Base-by-base conservation (phyloP, 1,140 invertebrate species). In the Tenebrio molitor region DNA sequence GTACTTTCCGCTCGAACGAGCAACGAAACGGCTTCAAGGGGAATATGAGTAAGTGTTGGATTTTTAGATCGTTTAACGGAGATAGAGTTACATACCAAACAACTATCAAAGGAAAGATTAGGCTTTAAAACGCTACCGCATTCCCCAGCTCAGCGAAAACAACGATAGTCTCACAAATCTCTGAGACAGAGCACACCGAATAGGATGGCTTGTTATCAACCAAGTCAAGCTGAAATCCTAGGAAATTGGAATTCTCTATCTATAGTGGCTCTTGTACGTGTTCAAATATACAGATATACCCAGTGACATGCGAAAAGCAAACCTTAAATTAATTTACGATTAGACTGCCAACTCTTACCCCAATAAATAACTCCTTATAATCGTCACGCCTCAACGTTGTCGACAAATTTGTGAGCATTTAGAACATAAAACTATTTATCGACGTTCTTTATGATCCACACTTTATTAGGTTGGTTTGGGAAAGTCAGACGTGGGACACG, bases 241-340 rank as follows among this genome's bases (percentile, higher is more conserved):
- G 41, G 74, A 75, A 75, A 75, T 75, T 75, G 71, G 74, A 75
- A 69, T 75, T 75, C 74, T 70, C 67, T 46, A 69, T 67, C 50
- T 58, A 23, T 25, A 58, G 50, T 58, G 19, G 50, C 50, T 25
- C 23, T 14, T 15, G 21, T 25, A 29, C 50, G 50, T 58, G 50
- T 58, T 58, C 50, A 58, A 58, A 58, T 58, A 58, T 25, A 58
- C 50, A 58, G 50, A 58, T 53, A 58, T 58, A 12, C 19, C 50
- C 23, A 25, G 8, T 14, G 10, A 58, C 7, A 14, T 58, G 21
- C 25, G 3, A 23, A 58, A 58, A 58, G n/a, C 23, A 33, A 58
- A 58, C 50, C 23, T 58, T 58, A 34, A 25, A 58, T 29, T 29
- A 58, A 58, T 58, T 25, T 29, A 39, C 7, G 2, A 12, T 39